Evolutionary conservation across 2,888 invertebrate species (phyloP).

Genomic region (Acanthosepion pharaonis): DNA sequence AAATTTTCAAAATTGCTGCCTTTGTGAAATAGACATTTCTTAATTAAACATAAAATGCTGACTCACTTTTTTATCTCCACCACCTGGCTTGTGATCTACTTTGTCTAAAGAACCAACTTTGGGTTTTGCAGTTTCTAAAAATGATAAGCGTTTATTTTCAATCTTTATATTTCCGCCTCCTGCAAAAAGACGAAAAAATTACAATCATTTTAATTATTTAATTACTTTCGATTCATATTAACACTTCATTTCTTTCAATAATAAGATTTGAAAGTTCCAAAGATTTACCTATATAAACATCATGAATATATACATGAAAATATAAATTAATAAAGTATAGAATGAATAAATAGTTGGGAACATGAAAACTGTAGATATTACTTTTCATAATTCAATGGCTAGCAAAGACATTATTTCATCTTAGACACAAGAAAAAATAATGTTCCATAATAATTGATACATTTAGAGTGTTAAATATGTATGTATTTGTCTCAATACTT

Average conservation of each 20-base stretch:
- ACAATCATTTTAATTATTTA: neutral
- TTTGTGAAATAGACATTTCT: neutral
- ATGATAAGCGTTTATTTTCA: constrained; percentile 55
- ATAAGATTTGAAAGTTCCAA: neutral
- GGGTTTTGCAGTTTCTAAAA: constrained; percentile 81
- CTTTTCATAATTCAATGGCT: no score
- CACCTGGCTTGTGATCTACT: constrained; percentile 90
- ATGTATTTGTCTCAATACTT: no score
- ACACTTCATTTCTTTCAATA: neutral
- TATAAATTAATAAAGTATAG: no score
- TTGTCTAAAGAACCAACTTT: constrained; percentile 95
- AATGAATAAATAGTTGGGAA: no score
- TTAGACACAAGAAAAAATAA: no score
- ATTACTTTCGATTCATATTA: neutral
- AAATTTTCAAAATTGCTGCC: no score
- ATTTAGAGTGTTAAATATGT: no score
- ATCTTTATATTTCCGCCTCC: constrained; percentile 52
- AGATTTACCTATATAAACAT: neutral
- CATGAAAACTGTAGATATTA: no score
- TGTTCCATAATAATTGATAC: no score
- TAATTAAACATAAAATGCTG: neutral
- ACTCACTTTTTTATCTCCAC: constrained; percentile 87
- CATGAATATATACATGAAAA: no score
- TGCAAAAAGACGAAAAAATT: constrained; percentile 36
- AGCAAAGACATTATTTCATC: no score